Evolutionary conservation across 2,888 invertebrate species (phyloP).

Genomic region (Mystacides longicornis): DNA sequence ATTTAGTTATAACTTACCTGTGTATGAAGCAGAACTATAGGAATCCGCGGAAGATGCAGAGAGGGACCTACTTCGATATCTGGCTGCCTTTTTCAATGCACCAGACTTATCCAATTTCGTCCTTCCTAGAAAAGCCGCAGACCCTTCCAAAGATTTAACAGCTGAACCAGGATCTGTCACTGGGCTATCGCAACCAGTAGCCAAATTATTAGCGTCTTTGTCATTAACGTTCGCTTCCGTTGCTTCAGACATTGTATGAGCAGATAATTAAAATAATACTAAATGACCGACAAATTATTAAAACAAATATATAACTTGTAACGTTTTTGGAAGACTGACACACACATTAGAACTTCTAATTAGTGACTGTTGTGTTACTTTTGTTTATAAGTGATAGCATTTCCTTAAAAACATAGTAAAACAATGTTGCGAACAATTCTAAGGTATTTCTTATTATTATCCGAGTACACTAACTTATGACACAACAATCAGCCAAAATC

Average conservation of each 20-base stretch:
- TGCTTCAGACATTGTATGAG: slow-evolving; percentile 13
- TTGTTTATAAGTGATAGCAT: no score
- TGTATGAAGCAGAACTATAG: slow-evolving; percentile 75
- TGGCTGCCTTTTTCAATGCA: slow-evolving; percentile 77
- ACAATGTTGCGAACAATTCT: no score
- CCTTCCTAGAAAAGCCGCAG: slow-evolving; percentile 35
- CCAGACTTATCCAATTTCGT: slow-evolving; percentile 50
- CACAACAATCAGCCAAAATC: slow-evolving; percentile 3
- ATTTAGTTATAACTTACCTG: slow-evolving; percentile 37
- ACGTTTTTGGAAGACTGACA: neutral
- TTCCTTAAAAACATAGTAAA: no score
- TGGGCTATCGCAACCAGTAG: slow-evolving; percentile 62
- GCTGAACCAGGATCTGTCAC: slow-evolving; percentile 68
- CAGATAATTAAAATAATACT: slow-evolving; percentile 4
- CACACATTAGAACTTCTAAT: slow-evolving; percentile 1
- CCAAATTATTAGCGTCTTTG: slow-evolving; percentile 33
- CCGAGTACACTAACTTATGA: no score
- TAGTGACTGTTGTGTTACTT: neutral
- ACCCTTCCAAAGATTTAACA: slow-evolving; percentile 44
- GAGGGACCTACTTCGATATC: slow-evolving; percentile 82
- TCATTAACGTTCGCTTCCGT: slow-evolving; percentile 8
- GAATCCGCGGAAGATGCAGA: slow-evolving; percentile 94
- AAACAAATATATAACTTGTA: neutral
- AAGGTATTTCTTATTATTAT: no score
- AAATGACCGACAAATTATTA: slow-evolving; percentile 1